Evolutionary conservation across 2,888 invertebrate genomes (phyloP).

Genomic region (Criorhina ranunculi): DNA sequence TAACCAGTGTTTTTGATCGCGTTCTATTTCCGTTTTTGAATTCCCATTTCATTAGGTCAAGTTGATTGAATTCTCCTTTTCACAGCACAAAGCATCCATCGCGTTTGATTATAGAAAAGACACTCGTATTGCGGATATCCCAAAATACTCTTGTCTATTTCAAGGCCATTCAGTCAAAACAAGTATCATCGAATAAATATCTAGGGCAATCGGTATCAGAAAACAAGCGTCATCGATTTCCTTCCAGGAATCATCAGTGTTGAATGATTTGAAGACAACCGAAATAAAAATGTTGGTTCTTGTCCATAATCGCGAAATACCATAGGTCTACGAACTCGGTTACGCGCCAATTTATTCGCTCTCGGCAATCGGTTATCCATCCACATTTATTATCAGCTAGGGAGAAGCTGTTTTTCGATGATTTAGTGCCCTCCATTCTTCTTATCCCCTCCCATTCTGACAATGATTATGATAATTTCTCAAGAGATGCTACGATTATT

Average conservation of each 20-base stretch:
- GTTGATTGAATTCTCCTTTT: no score
- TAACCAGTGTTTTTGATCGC: no score
- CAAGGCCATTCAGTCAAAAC: not conserved
- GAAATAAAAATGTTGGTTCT: slow-evolving; percentile 2
- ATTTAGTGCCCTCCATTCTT: slow-evolving; percentile 2
- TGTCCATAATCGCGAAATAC: slow-evolving; percentile 1
- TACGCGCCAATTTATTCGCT: slow-evolving; percentile 23
- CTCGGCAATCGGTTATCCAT: slow-evolving; percentile 23
- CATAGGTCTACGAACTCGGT: slow-evolving; percentile 19
- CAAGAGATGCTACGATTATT: slow-evolving; percentile 35
- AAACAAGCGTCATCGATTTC: not conserved
- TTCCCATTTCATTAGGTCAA: no score
- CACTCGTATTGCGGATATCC: slow-evolving; percentile 4
- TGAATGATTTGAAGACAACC: slow-evolving; percentile 1
- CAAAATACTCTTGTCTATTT: not conserved
- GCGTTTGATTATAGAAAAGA: no score
- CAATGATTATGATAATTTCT: slow-evolving; percentile 46
- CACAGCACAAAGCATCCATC: no score
- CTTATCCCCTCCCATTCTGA: slow-evolving; percentile 3
- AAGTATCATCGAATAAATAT: not conserved
- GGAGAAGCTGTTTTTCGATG: slow-evolving; percentile 9
- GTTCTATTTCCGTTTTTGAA: no score
- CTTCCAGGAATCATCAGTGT: slow-evolving; percentile 2
- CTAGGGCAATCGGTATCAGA: not conserved
- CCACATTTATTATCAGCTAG: slow-evolving; percentile 26